Evolutionary conservation across 2,797 vertebrate genomes (phyloP), one percentile per base, ranked within the genome.

Genomic region (Bucorvus abyssinicus): DNA sequence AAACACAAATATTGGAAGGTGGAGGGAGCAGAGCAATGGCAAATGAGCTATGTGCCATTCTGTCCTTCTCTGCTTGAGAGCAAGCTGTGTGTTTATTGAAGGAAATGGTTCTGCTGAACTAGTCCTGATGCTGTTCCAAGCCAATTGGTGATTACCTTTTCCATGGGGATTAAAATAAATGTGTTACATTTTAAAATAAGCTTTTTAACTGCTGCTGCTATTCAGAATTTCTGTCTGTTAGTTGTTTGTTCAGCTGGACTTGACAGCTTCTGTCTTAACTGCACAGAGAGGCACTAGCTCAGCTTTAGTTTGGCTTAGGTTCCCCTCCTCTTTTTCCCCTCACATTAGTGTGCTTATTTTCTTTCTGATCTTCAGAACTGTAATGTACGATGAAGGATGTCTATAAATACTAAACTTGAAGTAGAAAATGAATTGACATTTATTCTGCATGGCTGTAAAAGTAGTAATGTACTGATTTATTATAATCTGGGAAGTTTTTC

Each of bases 221-320:
- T 95, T 94, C 82, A 93, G 75, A 90, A 74, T 89, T 93, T 95
- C 94, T 94, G 91, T 92, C 95, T 84, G 45, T 94, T 75, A 78
- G 90, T 60, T 97, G 92, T 97, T 97, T 96, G 52, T 96, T 97
- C 97, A 97, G 96, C 95, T 97, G 96, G 84, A 34, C 76, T 75
- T 75, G 71, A 93, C 91, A 94, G 53, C 90, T 95, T 93, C 94
- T 96, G 86, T 86, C 42, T 70, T 87, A 95, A 94, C 82, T 86
- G 47, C 1, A 2, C 57, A 61, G 77, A 85, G 88, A 75, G 45
- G 70, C 45, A 55, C 80, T 84, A 89, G 78, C 61, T 96, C 78
- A 93, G 87, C 64, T 96, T 91, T 84, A 73, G 55, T 71, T 93
- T 91, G 90, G 85, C 79, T 93, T 75, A 40, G 42, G 38, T 73